Evolutionary conservation across 64 coral and sea anemone species (phyloP).

Genomic region (Actinia tenebrosa): DNA sequence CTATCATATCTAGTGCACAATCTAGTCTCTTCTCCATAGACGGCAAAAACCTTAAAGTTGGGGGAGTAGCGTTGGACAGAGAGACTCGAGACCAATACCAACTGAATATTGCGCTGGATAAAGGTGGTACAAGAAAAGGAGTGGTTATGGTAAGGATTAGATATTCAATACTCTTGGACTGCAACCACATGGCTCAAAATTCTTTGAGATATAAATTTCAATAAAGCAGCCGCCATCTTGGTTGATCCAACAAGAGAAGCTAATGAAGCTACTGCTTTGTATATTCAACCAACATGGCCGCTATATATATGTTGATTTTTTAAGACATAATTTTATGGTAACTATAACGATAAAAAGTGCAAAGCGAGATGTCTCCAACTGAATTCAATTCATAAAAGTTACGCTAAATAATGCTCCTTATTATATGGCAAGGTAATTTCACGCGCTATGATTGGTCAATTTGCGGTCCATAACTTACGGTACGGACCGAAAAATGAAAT

Average conservation of each 20-base stretch:
- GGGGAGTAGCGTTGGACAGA: conserved; percentile 44
- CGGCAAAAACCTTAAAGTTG: conserved; percentile 50
- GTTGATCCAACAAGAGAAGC: too few relatives aligned
- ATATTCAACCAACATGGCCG: too few relatives aligned
- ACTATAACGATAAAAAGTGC: background rate
- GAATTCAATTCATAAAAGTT: too few relatives aligned
- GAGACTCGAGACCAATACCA: conserved; percentile 10
- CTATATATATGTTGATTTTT: too few relatives aligned
- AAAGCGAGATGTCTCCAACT: background rate
- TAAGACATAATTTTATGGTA: background rate
- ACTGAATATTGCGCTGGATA: conserved; percentile 32
- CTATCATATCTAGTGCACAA: conserved; percentile 33
- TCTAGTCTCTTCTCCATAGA: conserved; percentile 35
- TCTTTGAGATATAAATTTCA: background rate
- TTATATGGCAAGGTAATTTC: too few relatives aligned
- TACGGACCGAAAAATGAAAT: too few relatives aligned
- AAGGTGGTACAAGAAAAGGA: conserved; percentile 22
- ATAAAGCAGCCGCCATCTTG: background rate
- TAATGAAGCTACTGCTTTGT: too few relatives aligned
- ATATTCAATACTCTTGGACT: too few relatives aligned
- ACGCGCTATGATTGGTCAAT: too few relatives aligned
- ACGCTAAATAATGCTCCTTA: too few relatives aligned
- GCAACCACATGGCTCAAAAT: too few relatives aligned
- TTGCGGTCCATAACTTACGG: too few relatives aligned
- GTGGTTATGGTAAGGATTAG: conserved; percentile 37